Conservation (phyloP, 2,113 vertebrate genomes). For the Thomomys bottae region DNA sequence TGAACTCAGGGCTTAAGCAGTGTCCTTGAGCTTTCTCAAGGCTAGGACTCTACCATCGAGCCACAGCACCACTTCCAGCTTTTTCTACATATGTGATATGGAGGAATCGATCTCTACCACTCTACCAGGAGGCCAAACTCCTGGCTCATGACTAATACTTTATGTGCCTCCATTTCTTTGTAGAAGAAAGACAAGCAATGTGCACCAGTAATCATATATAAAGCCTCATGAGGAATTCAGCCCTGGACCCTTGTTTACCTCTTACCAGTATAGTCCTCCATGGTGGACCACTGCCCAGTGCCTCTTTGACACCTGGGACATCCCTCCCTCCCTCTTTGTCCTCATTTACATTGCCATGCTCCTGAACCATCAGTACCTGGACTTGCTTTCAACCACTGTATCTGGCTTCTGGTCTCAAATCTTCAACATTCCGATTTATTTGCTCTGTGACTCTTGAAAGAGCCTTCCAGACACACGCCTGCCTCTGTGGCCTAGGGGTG, state of each 20-base stretch:
- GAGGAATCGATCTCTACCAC: no score
- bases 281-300: neutral
- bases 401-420: neutral
- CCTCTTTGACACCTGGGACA: neutral
- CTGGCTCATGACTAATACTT: constrained; percentile 20
- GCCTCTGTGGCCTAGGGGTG: neutral
- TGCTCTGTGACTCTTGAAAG: neutral
- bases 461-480: neutral
- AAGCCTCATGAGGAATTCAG: neutral
- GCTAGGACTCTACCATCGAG: no score
- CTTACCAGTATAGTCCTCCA: neutral
- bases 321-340: neutral
- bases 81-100: no score
- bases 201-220: fast-evolving
- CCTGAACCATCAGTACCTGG: neutral
- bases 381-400: neutral
- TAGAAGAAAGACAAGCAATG: neutral
- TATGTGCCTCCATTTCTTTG: neutral
- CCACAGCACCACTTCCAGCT: no score
- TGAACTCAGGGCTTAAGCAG: no score
- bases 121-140: no score
- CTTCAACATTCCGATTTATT: neutral
- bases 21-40: no score
- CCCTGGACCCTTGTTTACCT: neutral
- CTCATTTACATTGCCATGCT: fast-evolving